Conservation (phyloP, 2,888 invertebrate genomes). For the Xestia ashworthii region DNA sequence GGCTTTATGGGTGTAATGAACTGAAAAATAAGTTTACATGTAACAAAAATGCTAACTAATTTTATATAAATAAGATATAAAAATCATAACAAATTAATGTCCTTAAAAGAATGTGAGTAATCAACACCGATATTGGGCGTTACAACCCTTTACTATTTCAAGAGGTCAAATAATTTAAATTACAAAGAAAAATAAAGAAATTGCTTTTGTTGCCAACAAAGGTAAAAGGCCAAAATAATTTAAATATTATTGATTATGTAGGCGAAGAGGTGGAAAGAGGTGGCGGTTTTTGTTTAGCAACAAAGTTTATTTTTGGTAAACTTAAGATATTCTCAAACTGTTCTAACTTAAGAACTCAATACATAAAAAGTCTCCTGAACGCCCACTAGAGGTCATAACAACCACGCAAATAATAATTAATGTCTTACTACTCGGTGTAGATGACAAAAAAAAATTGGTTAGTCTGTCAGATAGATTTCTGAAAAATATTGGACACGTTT, state of each 20-base stretch:
- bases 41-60: no score
- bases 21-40: no score
- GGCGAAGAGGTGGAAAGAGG: background rate
- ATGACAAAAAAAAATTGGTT: no score
- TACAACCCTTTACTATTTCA: background rate
- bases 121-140: background rate
- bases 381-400: background rate
- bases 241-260: background rate
- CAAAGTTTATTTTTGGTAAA: background rate
- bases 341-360: background rate
- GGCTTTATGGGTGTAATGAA: no score
- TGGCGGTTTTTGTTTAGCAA: conserved; percentile 4
- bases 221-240: background rate
- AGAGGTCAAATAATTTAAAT: background rate
- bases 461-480: no score
- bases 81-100: no score
- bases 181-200: conserved; percentile 2
- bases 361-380: background rate
- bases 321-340: background rate
- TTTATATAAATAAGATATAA: no score
- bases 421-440: no score
- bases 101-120: background rate
- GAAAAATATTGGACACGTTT: no score
- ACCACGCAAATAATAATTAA: background rate
- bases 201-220: background rate